Evolutionary conservation across 2,888 invertebrate genomes (phyloP).

Genomic region (Orthosia incerta): DNA sequence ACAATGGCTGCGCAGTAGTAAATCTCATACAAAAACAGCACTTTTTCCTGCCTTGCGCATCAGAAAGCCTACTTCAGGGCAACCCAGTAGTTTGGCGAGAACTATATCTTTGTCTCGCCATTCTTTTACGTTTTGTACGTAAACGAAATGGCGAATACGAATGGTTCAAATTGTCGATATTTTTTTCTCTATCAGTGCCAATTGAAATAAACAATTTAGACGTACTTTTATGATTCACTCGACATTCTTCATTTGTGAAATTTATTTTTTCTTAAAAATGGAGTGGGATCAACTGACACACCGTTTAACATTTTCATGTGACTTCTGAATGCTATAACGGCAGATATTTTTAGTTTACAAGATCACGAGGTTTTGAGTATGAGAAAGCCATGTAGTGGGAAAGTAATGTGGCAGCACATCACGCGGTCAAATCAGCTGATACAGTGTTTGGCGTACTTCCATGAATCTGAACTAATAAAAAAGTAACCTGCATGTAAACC

Average conservation of each 20-base stretch:
- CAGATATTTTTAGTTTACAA: conserved; percentile 53
- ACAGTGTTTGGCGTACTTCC: conserved; percentile 78
- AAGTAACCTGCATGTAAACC: conserved; percentile 46
- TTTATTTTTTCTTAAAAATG: conserved; percentile 16
- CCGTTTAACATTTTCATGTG: conserved; percentile 44
- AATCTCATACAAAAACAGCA: no score
- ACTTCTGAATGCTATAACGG: conserved; percentile 26
- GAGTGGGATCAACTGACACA: conserved; percentile 31
- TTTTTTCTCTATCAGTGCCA: conserved; percentile 6
- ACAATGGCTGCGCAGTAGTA: no score
- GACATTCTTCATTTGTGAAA: conserved; percentile 10
- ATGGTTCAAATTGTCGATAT: no score
- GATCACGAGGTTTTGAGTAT: conserved; percentile 52
- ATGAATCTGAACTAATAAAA: conserved; percentile 63
- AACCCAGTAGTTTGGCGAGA: no score
- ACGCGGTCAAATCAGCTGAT: conserved; percentile 81
- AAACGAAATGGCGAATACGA: no score
- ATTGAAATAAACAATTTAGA: not conserved
- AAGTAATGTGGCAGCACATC: conserved; percentile 67
- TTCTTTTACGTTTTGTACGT: no score
- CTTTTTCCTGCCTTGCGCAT: no score
- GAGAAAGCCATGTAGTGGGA: conserved; percentile 32
- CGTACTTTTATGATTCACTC: conserved; percentile 25
- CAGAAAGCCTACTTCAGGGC: no score
- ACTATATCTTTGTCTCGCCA: no score